Conservation (phyloP, 2,113 vertebrate genomes). For the Danio rerio region DNA sequence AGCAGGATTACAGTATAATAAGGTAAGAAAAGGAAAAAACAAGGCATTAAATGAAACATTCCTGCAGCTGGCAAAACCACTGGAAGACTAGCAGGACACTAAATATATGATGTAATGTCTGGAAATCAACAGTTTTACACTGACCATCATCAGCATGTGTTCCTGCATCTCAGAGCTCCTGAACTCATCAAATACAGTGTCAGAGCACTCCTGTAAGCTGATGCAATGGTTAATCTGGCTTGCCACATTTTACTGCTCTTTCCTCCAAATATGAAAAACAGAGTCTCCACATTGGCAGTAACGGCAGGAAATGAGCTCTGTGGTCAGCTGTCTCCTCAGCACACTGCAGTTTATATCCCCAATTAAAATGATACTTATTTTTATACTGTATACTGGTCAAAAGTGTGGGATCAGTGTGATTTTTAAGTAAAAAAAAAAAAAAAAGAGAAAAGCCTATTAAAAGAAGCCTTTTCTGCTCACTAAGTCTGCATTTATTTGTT, state of each 20-base stretch:
- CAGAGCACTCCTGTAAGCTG: not conserved
- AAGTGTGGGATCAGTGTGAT: too few species aligned
- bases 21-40: too few species aligned
- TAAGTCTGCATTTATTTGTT: too few species aligned
- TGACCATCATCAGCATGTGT: not conserved
- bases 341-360: not conserved
- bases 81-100: conserved; percentile 53
- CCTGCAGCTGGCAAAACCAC: not conserved
- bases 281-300: not conserved
- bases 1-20: too few species aligned
- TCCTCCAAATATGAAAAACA: not conserved
- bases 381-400: too few species aligned
- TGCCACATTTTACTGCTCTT: not conserved
- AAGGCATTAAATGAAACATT: not conserved
- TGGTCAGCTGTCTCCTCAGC: not conserved
- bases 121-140: conserved; percentile 30
- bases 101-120: conserved; percentile 60
- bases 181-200: not conserved
- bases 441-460: too few species aligned
- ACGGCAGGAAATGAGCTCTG: not conserved
- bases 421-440: too few species aligned
- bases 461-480: too few species aligned
- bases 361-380: too few species aligned
- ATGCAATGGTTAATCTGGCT: not conserved
- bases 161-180: not conserved